Conservation (phyloP, 2,797 vertebrate genomes). For the Phoeniculus purpureus region DNA sequence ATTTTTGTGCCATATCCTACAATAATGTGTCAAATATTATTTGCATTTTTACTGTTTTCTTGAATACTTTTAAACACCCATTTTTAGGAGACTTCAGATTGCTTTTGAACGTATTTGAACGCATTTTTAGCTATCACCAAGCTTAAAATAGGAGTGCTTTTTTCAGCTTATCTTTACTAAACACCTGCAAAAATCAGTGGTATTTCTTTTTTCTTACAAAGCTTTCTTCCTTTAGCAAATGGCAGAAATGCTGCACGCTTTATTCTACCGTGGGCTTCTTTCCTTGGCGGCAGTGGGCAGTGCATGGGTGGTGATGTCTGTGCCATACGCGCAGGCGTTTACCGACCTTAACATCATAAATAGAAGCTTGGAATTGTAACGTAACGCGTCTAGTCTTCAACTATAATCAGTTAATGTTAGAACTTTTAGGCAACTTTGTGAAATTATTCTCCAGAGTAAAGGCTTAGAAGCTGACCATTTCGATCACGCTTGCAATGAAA, state of each 20-base stretch:
- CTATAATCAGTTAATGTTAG: not conserved
- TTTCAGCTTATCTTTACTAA: slow-evolving; percentile 84
- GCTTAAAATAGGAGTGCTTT: slow-evolving; percentile 79
- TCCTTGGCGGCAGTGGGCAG: slow-evolving; percentile 46
- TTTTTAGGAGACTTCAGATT: slow-evolving; percentile 79
- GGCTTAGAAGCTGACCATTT: slow-evolving; percentile 47
- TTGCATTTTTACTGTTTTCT: slow-evolving; percentile 80
- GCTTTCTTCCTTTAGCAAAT: slow-evolving; percentile 78
- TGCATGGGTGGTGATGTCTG: slow-evolving; percentile 48
- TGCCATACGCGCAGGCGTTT: slow-evolving; percentile 4
- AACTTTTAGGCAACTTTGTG: slow-evolving; percentile 5
- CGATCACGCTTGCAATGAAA: not conserved
- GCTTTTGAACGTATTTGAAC: slow-evolving; percentile 81
- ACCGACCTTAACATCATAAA: slow-evolving; percentile 59
- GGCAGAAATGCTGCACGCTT: slow-evolving; percentile 73
- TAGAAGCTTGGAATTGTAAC: slow-evolving; percentile 31
- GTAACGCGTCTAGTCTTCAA: slow-evolving; percentile 48
- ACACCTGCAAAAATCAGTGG: slow-evolving; percentile 83
- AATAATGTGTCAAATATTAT: slow-evolving; percentile 78
- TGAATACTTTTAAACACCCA: slow-evolving; percentile 77
- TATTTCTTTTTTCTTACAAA: slow-evolving; percentile 76
- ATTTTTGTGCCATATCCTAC: slow-evolving; percentile 73
- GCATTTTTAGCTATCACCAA: slow-evolving; percentile 78
- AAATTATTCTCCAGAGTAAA: slow-evolving; percentile 35
- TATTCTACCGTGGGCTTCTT: slow-evolving; percentile 61